Base-by-base conservation (phyloP, 2,888 invertebrate species). In the Dicroscelio sp. region DNA sequence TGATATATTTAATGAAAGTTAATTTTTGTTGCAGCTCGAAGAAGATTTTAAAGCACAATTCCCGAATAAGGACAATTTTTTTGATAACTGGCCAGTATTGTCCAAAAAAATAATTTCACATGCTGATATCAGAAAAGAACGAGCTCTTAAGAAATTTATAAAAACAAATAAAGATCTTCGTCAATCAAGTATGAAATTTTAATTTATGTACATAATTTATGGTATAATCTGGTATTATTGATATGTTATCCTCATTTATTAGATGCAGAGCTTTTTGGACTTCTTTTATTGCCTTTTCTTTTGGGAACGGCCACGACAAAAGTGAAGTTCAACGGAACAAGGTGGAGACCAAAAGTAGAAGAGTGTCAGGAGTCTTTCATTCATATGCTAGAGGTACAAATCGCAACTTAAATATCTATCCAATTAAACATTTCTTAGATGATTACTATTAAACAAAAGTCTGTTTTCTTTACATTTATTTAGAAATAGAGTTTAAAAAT, bases 321-420 rank as follows among this genome's bases (percentile, higher is more conserved):
- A 76, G 4, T 33, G 4, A 65, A 76, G 27, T 23, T 48, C 14
- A 23, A 27, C 23, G 67, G 27, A 52, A 67, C 8, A n/a, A 63
- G 84, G 14, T 84, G 84, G 83, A 73, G 83, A 73, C 73, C 83
- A 33, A 83, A 30, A 48, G 20, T 73, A 14, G 80, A 80, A 33
- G 30, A 80, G 14, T n/a, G 17, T 55, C 80, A 20, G 14, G 33
- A 80, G 52, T 83, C 63, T 8, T 83, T 83, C 20, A 48, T 83
- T 48, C 73, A 83, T 43, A 14, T 83, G 0, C 14, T 73, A 31
- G 20, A 63, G 25, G 83, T 83, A 73, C 30, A 60, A 20, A 3
- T 52, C 23, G 8, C 23, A 38, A 38, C 12, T 38, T 38, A 38
- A 38, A 38, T 38, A 38, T 38, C 12, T 38, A 38, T 8, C 12